Conservation (phyloP, 2,888 invertebrate species). For the Penaeus monodon region DNA sequence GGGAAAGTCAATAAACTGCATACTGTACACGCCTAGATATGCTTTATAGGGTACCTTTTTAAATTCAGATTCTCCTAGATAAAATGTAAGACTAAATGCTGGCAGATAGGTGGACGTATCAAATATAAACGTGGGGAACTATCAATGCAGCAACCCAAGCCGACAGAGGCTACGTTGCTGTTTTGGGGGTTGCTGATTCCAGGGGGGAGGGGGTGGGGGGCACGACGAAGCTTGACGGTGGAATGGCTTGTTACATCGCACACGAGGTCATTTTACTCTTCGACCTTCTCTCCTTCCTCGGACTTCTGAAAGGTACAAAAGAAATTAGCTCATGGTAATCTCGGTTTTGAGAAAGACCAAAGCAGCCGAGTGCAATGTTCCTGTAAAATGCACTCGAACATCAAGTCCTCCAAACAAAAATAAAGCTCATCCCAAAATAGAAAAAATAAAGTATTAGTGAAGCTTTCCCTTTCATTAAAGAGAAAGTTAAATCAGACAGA, state of each 20-base stretch:
- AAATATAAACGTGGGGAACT: conserved; percentile 3
- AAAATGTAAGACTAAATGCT: conserved; percentile 35
- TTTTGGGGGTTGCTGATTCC: conserved; percentile 41
- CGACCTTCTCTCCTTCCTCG: conserved; percentile 48
- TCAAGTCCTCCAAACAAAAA: too few species aligned
- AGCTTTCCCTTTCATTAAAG: not conserved
- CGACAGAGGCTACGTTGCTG: conserved; percentile 32
- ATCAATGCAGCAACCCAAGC: conserved; percentile 17
- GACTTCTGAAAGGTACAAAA: conserved; percentile 44
- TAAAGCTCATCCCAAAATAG: too few species aligned
- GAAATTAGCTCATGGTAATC: not conserved
- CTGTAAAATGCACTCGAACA: too few species aligned
- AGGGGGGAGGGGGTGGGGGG: conserved; percentile 41
- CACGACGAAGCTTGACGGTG: conserved; percentile 51
- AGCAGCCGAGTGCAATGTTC: too few species aligned
- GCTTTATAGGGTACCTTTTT: not conserved
- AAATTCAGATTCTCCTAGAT: conserved; percentile 23
- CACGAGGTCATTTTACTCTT: conserved; percentile 38
- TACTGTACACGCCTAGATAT: conserved; percentile 4
- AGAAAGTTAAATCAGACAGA: conserved; percentile 17
- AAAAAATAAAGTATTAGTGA: too few species aligned
- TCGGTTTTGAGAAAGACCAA: too few species aligned
- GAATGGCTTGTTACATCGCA: conserved; percentile 58
- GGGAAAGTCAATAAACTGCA: conserved; percentile 12
- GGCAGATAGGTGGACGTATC: conserved; percentile 28